These are phyloP conservation scores for Cherax destructor DNA, from an alignment of 1,140 invertebrate species.

Conservation along the genomic window DNA sequence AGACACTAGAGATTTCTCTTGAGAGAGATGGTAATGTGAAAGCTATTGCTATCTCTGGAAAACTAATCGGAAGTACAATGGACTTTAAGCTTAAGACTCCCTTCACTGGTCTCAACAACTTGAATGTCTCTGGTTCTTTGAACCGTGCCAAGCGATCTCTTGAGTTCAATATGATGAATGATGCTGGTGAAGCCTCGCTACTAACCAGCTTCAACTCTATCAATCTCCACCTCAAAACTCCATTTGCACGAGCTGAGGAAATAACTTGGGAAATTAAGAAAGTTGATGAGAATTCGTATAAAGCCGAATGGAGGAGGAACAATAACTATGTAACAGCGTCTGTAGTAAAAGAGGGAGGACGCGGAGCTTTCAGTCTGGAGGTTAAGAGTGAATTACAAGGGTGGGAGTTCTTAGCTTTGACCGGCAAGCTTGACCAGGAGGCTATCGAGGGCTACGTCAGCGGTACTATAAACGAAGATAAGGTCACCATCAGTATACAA, in stretches of 20 bases:
- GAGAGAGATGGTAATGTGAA: conserved; percentile 44
- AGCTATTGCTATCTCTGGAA: conserved; percentile 58
- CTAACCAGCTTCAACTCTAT: conserved; percentile 59
- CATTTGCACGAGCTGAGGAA: conserved; percentile 44
- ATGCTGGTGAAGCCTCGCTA: conserved; percentile 52
- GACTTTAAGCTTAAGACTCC: conserved; percentile 60
- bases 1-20: conserved; percentile 46
- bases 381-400: conserved; percentile 62
- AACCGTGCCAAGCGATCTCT: conserved; percentile 63
- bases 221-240: conserved; percentile 52
- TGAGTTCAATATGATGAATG: conserved; percentile 67
- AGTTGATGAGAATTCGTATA: conserved; percentile 26
- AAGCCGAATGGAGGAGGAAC: conserved; percentile 56
- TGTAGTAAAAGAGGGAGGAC: conserved; percentile 17
- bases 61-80: conserved; percentile 51
- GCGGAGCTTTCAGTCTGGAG: conserved; percentile 26
- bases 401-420: conserved; percentile 57
- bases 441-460: conserved; percentile 27
- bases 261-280: conserved; percentile 46
- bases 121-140: conserved; percentile 44
- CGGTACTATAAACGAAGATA: conserved; percentile 42
- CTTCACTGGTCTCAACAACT: conserved; percentile 47
- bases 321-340: conserved; percentile 33
- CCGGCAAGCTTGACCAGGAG: conserved; percentile 49
- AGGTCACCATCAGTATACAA: conserved; percentile 11